phyloP scores from a whole-genome alignment of 2,113 vertebrate species.

The crab-eating macaque (Macaca fascicularis) region T2T-MFA8v1.1 NC_088391.1:62188501-62189000 shows the following conservation, averaged over 20 bases:
- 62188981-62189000: not conserved
- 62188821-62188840: fast-evolving
- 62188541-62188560: not conserved
- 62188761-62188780: not conserved
- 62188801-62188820: not conserved
- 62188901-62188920: not conserved
- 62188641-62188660: not conserved
- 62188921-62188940: not conserved
- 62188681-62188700: not conserved
- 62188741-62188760: not conserved
- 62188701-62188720: not conserved
- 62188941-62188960: not conserved
- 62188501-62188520: not conserved
- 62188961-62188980: not conserved
- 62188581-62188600: not conserved
- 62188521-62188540: not conserved
- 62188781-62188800: not conserved
- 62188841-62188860: not conserved
- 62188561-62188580: not conserved
- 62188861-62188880: not conserved
- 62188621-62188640: not conserved
- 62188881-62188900: not conserved
- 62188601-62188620: not conserved
- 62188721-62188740: not conserved
- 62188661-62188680: not conserved